These are phyloP conservation scores for Emydura subglobosa DNA, from an alignment of 2,113 vertebrate species.

Conservation along the genomic window DNA sequence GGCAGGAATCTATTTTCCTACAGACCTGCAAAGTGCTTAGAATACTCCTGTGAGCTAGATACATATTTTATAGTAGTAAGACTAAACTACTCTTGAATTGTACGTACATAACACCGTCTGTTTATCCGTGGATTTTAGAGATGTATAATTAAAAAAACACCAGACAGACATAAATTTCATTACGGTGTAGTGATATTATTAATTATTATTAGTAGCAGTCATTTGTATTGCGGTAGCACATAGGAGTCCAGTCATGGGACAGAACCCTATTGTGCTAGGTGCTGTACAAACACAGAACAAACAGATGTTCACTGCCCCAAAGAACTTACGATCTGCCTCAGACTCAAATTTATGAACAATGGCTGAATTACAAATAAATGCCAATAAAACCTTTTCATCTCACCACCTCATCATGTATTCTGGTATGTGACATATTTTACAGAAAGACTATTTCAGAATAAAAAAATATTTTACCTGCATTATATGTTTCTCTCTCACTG, in stretches of 20 bases:
- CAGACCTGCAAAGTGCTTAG: background rate
- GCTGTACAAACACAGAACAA: background rate
- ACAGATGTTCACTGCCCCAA: background rate
- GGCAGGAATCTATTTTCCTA: background rate
- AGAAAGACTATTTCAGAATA: background rate
- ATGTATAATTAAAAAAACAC: background rate
- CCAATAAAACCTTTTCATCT: background rate
- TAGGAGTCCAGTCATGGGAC: too few relatives aligned
- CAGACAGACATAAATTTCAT: background rate
- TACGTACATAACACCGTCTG: background rate
- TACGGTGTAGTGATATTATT: background rate
- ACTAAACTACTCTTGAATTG: background rate
- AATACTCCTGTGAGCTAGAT: background rate
- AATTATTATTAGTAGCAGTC: background rate
- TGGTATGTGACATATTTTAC: background rate
- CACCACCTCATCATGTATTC: accelerated
- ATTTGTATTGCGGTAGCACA: background rate
- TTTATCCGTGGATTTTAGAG: background rate
- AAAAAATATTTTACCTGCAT: background rate
- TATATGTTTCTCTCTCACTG: background rate
- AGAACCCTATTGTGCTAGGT: background rate
- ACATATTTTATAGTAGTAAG: background rate
- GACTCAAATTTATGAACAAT: background rate
- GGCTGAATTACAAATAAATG: accelerated
- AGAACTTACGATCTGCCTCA: background rate